Percentiles rank a stretch among this genome's conserved stretches.
Evolutionary conservation across 2,797 vertebrate species (phyloP).

Genomic region (Bradypodion pumilum): DNA sequence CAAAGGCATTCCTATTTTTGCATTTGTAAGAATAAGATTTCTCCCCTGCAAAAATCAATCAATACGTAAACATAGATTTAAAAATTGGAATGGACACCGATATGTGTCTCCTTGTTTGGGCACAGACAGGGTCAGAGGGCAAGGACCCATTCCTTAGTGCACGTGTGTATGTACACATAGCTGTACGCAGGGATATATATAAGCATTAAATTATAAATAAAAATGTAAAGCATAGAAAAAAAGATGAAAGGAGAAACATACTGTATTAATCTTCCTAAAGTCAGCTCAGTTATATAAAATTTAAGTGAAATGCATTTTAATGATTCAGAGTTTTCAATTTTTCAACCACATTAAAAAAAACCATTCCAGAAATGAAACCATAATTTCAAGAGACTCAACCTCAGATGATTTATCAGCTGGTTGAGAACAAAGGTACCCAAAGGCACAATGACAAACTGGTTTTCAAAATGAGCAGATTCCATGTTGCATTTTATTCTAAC

Average conservation of each 20-base stretch:
- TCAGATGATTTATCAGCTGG: conserved; percentile 1
- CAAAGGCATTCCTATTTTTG: too few species aligned
- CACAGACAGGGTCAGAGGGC: too few species aligned
- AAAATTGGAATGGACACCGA: too few species aligned
- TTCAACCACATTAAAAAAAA: conserved; percentile 2
- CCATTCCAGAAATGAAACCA: conserved; percentile 3
- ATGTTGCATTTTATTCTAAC: neutral
- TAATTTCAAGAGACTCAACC: neutral
- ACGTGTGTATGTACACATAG: neutral
- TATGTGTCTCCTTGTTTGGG: too few species aligned
- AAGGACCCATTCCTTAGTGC: neutral
- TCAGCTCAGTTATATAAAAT: conserved; percentile 21
- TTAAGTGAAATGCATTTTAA: conserved; percentile 24
- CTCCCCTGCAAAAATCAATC: too few species aligned
- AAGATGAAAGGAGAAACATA: conserved; percentile 28
- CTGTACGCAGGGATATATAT: neutral
- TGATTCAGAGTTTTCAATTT: conserved; percentile 33
- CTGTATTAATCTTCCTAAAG: conserved; percentile 35
- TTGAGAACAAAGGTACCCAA: conserved; percentile 18
- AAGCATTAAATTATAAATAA: conserved; percentile 33
- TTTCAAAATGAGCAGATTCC: neutral
- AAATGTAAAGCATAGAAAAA: neutral
- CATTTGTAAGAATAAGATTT: too few species aligned
- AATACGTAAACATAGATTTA: too few species aligned
- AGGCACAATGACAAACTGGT: conserved; percentile 14